Conservation (phyloP, 2,797 vertebrate genomes). For the Cheirogaleus major region DNA sequence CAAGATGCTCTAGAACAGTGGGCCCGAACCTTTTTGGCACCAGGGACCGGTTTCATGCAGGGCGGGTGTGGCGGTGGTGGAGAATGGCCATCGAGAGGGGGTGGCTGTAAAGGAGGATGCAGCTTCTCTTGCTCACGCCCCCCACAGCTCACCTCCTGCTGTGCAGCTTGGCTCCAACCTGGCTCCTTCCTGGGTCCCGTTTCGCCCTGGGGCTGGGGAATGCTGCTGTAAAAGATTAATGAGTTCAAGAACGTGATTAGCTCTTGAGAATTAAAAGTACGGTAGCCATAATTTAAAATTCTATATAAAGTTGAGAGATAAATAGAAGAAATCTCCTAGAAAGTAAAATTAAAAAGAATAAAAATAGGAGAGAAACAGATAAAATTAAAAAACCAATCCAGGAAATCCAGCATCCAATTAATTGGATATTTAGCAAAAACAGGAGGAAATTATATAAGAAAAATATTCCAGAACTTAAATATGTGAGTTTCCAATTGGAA, state of each 20-base stretch:
- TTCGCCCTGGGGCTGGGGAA: no score
- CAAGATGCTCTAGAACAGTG: no score
- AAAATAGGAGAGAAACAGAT: not conserved
- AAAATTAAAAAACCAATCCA: not conserved
- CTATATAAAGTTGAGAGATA: not conserved
- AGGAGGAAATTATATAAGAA: not conserved
- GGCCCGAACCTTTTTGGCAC: no score
- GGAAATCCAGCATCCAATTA: not conserved
- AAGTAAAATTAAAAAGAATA: not conserved
- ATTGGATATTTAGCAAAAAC: not conserved
- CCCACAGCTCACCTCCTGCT: no score
- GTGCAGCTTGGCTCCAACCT: no score
- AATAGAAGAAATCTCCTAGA: conserved; percentile 2
- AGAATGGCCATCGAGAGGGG: no score
- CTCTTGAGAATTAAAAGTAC: not conserved
- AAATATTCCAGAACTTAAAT: not conserved
- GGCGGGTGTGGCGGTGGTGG: no score
- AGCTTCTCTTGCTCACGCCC: no score
- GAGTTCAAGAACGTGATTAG: not conserved
- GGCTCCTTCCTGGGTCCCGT: no score
- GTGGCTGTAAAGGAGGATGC: no score
- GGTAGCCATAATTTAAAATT: not conserved
- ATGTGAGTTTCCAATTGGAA: not conserved
- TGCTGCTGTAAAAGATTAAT: not conserved
- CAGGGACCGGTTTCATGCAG: no score